Base-by-base conservation (phyloP, 53 echinoderm and acorn worm genomes). In the Patiria pectinifera region DNA sequence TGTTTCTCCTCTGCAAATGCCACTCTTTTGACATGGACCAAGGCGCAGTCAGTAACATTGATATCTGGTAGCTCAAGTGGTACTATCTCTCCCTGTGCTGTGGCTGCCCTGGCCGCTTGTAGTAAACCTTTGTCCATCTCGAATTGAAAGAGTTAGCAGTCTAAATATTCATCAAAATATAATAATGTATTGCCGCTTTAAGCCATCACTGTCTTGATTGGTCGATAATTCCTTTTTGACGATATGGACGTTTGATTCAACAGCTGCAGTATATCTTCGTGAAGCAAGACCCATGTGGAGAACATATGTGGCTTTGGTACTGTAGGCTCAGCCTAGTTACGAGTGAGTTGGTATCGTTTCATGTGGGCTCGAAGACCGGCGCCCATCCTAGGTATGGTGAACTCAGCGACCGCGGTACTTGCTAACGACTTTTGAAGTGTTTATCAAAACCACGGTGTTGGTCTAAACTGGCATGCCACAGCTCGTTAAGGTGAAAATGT, bases 21-120 rank as follows among this genome's bases (percentile, higher is more conserved):
- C 35, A 88, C 62, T 21, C 12, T 77, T 62, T 78, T 88, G 35
- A 61, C 77, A 44, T 62, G 26, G 19, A 60, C 78, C 14, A 61
- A 59, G 35, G 35, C 35, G 35, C 35, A 35, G 78, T 88, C 79
- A 3, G 77, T 60, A 6, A 62, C 43, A 44, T 45, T 25, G 16
- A 88, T 88, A 53, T 88, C 78, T 13, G 88, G 88, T 12, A 88
- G 88, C 59, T 88, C 79, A 26, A 88, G 26, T 35, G 88, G 44
- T 19, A 88, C 45, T 14, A 86, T 49, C 21, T 72, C 74, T 11
- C 78, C 60, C 6, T 72, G 49, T 43, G 88, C 79, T 11, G 79
- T 78, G 4, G 88, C 12, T 15, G 61, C 61, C n/a, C 61, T 78
- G 13, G 78, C 88, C 59, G 47, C 77, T 23, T 78, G 59, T 78